Percentiles rank a stretch among this genome's conserved stretches.
Evolutionary conservation across 2,113 vertebrate genomes (phyloP).

Genomic region (Cercopithecus mona): DNA sequence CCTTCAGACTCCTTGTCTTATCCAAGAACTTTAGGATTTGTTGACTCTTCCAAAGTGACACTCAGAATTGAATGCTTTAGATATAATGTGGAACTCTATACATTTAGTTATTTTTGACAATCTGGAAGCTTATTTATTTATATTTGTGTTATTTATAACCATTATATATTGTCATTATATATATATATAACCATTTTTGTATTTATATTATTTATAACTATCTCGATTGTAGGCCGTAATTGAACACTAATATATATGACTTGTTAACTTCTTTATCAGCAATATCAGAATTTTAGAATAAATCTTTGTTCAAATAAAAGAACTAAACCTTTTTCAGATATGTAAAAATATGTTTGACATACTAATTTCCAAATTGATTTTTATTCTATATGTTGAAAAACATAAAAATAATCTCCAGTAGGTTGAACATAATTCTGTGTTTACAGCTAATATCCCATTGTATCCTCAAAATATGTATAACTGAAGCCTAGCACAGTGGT

Average conservation of each 20-base stretch:
- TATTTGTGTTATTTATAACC: not conserved
- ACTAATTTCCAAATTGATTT: conserved; percentile 9
- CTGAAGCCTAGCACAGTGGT: not conserved
- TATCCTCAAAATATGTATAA: not conserved
- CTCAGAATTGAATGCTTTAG: conserved; percentile 19
- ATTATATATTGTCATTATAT: too few species aligned
- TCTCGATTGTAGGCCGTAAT: not conserved
- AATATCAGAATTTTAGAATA: conserved; percentile 43
- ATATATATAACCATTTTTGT: too few species aligned
- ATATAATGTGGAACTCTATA: not conserved
- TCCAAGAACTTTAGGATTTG: conserved; percentile 15
- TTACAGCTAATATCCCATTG: not conserved
- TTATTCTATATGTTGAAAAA: conserved; percentile 46
- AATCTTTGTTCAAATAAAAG: conserved; percentile 29
- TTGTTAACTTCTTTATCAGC: conserved; percentile 37
- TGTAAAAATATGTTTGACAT: not conserved
- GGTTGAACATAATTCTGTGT: not conserved
- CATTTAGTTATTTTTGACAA: conserved; percentile 32
- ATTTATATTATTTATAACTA: not conserved
- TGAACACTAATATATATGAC: conserved; percentile 35
- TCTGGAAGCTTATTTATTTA: conserved; percentile 28
- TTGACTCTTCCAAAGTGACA: not conserved
- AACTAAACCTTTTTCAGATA: not conserved
- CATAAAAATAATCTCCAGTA: not conserved
- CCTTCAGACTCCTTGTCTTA: not conserved